These are phyloP conservation scores for Dilophus febrilis DNA, from an alignment of 2,888 invertebrate genomes.

Conservation along the genomic window DNA sequence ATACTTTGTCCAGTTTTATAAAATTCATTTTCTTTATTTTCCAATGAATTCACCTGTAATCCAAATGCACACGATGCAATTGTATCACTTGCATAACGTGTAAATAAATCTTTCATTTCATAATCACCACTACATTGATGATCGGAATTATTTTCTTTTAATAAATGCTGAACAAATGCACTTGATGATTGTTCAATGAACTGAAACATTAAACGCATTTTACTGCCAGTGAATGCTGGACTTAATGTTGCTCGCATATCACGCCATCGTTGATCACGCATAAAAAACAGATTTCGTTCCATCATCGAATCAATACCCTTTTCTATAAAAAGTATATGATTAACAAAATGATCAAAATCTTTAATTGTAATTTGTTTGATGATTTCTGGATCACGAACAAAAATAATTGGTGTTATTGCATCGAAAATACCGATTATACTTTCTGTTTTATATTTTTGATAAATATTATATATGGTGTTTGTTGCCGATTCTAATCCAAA, in stretches of 20 bases:
- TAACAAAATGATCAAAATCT: too few species aligned
- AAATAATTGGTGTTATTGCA: slow-evolving; percentile 25
- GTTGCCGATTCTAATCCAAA: background rate
- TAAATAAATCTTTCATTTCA: slow-evolving; percentile 6
- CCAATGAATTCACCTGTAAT: slow-evolving; percentile 31
- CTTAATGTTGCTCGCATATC: too few species aligned
- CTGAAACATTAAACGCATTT: slow-evolving; percentile 30
- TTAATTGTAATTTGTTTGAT: slow-evolving; percentile 36
- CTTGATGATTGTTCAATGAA: slow-evolving; percentile 22
- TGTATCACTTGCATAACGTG: slow-evolving; percentile 14
- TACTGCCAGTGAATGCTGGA: slow-evolving; percentile 31
- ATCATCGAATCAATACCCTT: slow-evolving; percentile 32
- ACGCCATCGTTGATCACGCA: too few species aligned
- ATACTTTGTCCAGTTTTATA: slow-evolving; percentile 28
- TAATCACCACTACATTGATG: background rate
- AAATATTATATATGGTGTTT: background rate
- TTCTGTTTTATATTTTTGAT: background rate
- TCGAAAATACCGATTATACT: slow-evolving; percentile 34
- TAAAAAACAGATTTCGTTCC: slow-evolving; percentile 31
- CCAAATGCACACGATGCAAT: slow-evolving; percentile 32
- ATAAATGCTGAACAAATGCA: slow-evolving; percentile 7
- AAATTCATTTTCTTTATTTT: slow-evolving; percentile 31
- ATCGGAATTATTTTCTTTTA: background rate
- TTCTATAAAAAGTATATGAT: slow-evolving; percentile 23
- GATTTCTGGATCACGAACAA: slow-evolving; percentile 36